Conservation (phyloP, 2,113 vertebrate genomes). For the Myanophis thanlyinensis region DNA sequence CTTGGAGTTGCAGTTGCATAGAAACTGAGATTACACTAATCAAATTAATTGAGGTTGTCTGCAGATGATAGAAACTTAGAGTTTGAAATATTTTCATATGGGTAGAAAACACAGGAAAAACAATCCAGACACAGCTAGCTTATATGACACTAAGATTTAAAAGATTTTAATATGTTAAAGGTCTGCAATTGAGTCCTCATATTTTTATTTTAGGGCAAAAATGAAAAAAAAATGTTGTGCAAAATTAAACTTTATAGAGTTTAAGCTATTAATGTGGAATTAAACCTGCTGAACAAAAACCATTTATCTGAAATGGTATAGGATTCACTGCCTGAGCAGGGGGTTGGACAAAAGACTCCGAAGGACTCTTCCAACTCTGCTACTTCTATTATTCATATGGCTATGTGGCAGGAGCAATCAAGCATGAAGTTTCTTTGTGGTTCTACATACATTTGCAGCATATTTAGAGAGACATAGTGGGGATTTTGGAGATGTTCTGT, state of each 20-base stretch:
- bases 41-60: neutral
- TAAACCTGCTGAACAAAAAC: constrained; percentile 21
- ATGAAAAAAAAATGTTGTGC: constrained; percentile 10
- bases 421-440: neutral
- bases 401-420: neutral
- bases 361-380: no score
- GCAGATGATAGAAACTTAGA: neutral
- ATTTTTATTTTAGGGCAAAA: neutral
- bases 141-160: constrained; percentile 11
- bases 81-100: neutral
- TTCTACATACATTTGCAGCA: neutral
- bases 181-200: neutral
- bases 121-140: neutral
- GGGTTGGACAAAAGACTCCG: no score
- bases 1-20: neutral
- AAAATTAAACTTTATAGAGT: constrained; percentile 29
- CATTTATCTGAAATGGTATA: neutral
- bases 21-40: neutral
- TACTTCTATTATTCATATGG: neutral
- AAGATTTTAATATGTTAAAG: neutral
- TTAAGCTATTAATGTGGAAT: constrained; percentile 47
- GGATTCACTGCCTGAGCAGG: neutral
- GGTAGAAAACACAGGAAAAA: neutral
- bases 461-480: neutral
- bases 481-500: neutral